Conservation (phyloP, 2,888 invertebrate species). For the Brenthis daphne region DNA sequence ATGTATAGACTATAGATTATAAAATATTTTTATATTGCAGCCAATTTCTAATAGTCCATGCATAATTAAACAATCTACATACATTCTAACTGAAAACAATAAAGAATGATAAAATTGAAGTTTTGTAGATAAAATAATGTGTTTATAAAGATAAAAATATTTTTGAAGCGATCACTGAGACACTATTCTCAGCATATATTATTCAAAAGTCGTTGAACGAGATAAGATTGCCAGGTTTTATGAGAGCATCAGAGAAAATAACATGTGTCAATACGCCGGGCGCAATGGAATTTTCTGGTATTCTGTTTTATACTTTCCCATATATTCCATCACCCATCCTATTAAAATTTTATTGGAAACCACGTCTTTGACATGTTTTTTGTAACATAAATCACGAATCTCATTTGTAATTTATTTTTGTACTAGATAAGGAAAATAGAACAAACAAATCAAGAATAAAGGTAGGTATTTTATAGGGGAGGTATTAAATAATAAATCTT, state of each 20-base stretch:
- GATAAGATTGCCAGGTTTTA: conserved; percentile 69
- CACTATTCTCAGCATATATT: conserved; percentile 51
- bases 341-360: conserved; percentile 63
- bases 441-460: background rate
- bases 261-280: conserved; percentile 67
- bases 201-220: conserved; percentile 57
- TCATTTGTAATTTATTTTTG: conserved; percentile 43
- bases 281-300: conserved; percentile 57
- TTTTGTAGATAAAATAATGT: conserved; percentile 16
- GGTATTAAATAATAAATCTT: too few relatives aligned
- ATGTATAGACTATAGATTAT: background rate
- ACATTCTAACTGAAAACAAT: conserved; percentile 9
- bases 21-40: conserved; percentile 4
- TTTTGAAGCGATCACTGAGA: conserved; percentile 37
- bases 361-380: conserved; percentile 44
- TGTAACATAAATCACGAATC: conserved; percentile 36
- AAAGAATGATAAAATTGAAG: conserved; percentile 13
- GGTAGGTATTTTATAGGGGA: background rate
- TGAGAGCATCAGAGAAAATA: conserved; percentile 64
- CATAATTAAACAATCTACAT: background rate
- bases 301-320: conserved; percentile 55
- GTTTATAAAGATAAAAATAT: conserved; percentile 30
- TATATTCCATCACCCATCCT: conserved; percentile 55
- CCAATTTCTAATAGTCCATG: conserved; percentile 9
- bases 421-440: conserved; percentile 1